Evolutionary conservation across 2,113 vertebrate genomes (phyloP), one percentile per base, ranked within the genome.

Genomic region (Planiliza haematocheilus): DNA sequence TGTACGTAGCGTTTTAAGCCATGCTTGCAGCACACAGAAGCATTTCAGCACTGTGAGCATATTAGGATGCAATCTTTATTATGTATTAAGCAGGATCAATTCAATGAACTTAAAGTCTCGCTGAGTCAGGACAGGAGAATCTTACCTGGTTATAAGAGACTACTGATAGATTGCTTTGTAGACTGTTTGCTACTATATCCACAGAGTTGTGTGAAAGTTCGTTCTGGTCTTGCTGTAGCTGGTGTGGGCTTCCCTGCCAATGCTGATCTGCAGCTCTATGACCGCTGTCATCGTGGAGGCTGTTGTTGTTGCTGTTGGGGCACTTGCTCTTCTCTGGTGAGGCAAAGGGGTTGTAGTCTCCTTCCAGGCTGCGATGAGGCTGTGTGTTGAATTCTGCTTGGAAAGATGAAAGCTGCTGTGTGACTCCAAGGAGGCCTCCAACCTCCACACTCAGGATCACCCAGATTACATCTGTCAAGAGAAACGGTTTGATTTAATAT

Each of bases 161-260:
- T 97, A 98, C 95, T 91, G 97, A 97, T 93, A 97, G 94, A 96
- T 96, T 98, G 95, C 94, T 97, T 93, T 97, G 96, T 94, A 97
- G 97, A 95, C 95, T 96, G 94, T 96, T 98, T 94, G 97, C 95
- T 95, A 96, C 96, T 93, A 99, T 94, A 95, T 96, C 97, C 95
- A 99, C 96, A 96, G 97, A 96, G 95, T 93, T 97, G 94, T 98
- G 96, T 94, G 97, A 98, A 91, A 97, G 98, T 99, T 96, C 97
- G 89, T 98, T 97, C 95, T 98, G 96, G 94, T 98, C 97, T 93
- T 95, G 96, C 95, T 98, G 97, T 88, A 95, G 95, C 94, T 95
- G 95, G 92, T 96, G 94, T 85, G 96, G 93, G 91, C 89, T 94
- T 91, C 95, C 94, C 92, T 95, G 95, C 97, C 97, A 98, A 75